Evolutionary conservation across 2,113 vertebrate species (phyloP), one percentile per base, ranked within the genome.

Genomic region (Boleophthalmus pectinirostris): DNA sequence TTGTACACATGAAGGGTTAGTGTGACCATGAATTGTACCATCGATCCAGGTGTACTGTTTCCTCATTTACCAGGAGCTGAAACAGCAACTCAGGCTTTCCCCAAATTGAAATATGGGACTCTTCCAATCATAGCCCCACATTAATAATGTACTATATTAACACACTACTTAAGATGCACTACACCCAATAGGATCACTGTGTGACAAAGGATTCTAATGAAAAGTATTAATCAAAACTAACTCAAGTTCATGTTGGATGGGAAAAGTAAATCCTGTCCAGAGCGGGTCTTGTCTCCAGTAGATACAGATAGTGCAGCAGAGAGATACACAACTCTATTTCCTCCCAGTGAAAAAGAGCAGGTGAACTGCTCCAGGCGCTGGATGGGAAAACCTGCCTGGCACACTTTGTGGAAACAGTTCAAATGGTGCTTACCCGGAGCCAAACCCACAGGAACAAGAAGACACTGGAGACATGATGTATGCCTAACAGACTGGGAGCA

Each of bases 371-470:
- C 23, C 3, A 35, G 3, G n/a, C 38, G 21, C 69, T 70, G 69
- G 51, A 74, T 72, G 46, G 57, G 70, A 60, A 8, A 54, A 23
- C 15, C 63, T 56, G 29, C 2, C 24, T 56, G 66, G 72, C 58
- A 58, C 38, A 54, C 15, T 66, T 69, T 64, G 47, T 70, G 43
- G 25, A 60, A 24, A 9, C 56, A 45, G 68, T 75, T 66, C 35
- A 75, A 69, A 60, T 54, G 3, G 11, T 60, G 54, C 16, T 64
- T 49, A 73, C 53, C 76, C 38, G 20, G 57, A 82, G 47, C 46
- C 72, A 73, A 69, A 66, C 70, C 18, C 46, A 35, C 51, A 61
- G 61, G 24, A 81, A 45, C 63, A 21, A 58, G 66, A 35, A 46
- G 56, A 29, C 61, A 70, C 35, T 49, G 53, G 58, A 76, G 45